A percentile compares a stretch with the other conserved stretches of the same genome.
Evolutionary conservation across 2,113 vertebrate species (phyloP).

Genomic region (Cisticola juncidis): DNA sequence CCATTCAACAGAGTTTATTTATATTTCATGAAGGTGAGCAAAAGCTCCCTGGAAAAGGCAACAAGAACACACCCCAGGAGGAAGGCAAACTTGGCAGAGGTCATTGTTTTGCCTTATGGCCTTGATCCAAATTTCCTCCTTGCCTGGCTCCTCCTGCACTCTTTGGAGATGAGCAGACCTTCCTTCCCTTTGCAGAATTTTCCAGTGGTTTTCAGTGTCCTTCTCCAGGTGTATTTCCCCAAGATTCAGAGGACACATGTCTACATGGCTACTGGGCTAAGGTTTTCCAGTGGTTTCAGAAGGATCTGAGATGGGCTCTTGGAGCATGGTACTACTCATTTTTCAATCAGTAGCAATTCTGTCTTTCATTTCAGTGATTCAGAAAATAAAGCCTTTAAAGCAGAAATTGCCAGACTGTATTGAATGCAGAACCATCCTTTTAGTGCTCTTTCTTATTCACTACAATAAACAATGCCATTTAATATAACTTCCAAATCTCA

Average conservation of each 20-base stretch:
- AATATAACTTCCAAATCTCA: constrained; percentile 52
- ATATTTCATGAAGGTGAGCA: neutral
- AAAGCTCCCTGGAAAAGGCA: neutral
- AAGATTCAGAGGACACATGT: fast-evolving
- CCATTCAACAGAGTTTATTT: neutral
- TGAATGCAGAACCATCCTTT: constrained; percentile 31
- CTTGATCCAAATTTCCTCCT: neutral
- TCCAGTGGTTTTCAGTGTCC: neutral
- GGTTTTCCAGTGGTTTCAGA: neutral
- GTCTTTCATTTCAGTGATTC: neutral
- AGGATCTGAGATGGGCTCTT: neutral
- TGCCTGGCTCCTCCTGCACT: neutral
- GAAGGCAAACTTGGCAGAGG: neutral
- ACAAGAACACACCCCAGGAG: neutral
- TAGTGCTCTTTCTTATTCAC: constrained; percentile 16
- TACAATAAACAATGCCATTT: constrained; percentile 41
- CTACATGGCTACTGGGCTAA: neutral
- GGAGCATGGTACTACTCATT: neutral
- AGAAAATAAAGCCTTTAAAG: neutral
- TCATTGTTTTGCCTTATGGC: neutral
- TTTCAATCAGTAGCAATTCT: constrained; percentile 30
- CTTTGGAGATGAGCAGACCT: neutral
- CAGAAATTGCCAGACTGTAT: constrained; percentile 1
- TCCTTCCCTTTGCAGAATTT: neutral
- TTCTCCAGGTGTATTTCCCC: neutral